Evolutionary conservation across 1,140 invertebrate species (phyloP), one percentile per base, ranked within the genome.

Genomic region (Branchinecta lindahli): DNA sequence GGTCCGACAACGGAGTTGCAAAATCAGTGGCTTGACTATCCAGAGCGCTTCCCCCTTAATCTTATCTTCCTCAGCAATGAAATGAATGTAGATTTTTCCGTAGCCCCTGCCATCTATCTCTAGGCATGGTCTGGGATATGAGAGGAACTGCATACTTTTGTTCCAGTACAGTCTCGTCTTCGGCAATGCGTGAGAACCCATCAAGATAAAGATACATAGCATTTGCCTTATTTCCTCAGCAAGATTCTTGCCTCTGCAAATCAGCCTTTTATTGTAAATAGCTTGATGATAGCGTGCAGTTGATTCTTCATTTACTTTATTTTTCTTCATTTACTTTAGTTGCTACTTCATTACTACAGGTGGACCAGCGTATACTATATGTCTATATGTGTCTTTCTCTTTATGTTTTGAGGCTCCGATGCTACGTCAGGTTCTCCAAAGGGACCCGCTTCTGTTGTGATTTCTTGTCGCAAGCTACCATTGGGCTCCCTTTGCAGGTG

Each of bases 1-100:
- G 71, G 46, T 65, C 45, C 71, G 46, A 68, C 75, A 77, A 44
- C 74, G 66, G 76, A 71, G 72, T 72, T 76, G 66, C 77, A 45
- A 9, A 52, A n/a, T 52, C 47, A 9, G 9, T 9, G 47, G 47
- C n/a, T 52, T 52, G 9, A 52, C 9, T 52, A 9, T 52, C 47
- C 47, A 52, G 9, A 52, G 47, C n/a, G 47, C 47, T 9, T 52
- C 47, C n/a, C 47, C 47, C 47, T 52, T n/a, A n/a, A 52, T 52
- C 47, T n/a, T 52, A n/a, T 52, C 47, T 52, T 52, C 9, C 47
- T 52, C 47, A 52, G n/a, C n/a, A n/a, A n/a, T 52, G 47, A 52
- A 52, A n/a, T n/a, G n/a, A n/a, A n/a, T 52, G 47, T n/a, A 52
- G 47, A n/a, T 52, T 52, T 9, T 52, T 52, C n/a, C 47, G 47